A percentile compares a stretch with the other conserved stretches of the same genome.
Conservation (phyloP, 1,140 invertebrate genomes). For the Drosophila sulfurigaster region DNA sequence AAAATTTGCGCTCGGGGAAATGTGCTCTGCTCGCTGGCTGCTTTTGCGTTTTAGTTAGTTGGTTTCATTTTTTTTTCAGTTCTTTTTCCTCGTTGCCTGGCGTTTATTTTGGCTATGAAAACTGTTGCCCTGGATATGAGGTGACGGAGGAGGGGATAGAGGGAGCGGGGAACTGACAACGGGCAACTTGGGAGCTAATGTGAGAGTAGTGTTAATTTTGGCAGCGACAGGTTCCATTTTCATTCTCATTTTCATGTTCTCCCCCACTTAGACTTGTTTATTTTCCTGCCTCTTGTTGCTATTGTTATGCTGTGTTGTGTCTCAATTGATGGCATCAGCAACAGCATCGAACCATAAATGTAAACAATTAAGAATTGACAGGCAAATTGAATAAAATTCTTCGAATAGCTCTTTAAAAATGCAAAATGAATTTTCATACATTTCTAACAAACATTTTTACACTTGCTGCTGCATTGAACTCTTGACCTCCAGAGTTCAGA, state of each 20-base stretch:
- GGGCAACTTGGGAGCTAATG: slow-evolving; percentile 44
- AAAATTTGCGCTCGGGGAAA: slow-evolving; percentile 67
- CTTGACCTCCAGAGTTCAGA: slow-evolving; percentile 36
- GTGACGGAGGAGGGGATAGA: not conserved
- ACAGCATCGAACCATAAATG: not conserved
- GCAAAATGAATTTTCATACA: not conserved
- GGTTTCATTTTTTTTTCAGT: slow-evolving; percentile 29
- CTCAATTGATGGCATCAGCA: not conserved
- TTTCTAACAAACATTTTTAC: not conserved
- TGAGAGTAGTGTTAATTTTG: slow-evolving; percentile 62
- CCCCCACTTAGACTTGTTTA: slow-evolving; percentile 18
- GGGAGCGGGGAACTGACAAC: not conserved
- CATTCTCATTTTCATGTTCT: slow-evolving; percentile 41
- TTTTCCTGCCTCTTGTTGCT: not conserved
- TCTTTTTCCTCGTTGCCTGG: slow-evolving; percentile 36
- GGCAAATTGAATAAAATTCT: not conserved
- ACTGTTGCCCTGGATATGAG: slow-evolving; percentile 43
- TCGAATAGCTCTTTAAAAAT: not conserved
- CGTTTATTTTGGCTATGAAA: slow-evolving; percentile 67
- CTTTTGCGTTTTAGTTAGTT: slow-evolving; percentile 44
- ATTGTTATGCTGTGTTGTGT: slow-evolving; percentile 1
- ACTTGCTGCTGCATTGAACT: slow-evolving; percentile 20
- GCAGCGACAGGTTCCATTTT: slow-evolving; percentile 65
- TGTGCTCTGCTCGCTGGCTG: slow-evolving; percentile 48
- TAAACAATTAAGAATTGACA: not conserved